Conservation (phyloP, 1,140 invertebrate genomes). For the Rhagoletis zephyria region DNA sequence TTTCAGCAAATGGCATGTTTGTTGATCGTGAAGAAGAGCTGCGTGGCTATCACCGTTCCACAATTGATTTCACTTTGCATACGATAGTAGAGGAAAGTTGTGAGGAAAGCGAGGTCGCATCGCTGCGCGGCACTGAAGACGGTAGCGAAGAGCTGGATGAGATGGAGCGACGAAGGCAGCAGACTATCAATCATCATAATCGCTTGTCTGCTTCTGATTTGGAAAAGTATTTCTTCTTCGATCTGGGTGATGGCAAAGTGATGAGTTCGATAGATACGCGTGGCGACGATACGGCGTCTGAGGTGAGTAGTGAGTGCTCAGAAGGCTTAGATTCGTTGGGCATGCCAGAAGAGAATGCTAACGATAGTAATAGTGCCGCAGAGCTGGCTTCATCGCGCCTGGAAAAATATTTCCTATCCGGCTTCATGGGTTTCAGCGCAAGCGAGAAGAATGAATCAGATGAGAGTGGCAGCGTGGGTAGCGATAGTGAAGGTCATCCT, state of each 20-base stretch:
- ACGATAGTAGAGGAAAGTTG: slow-evolving; percentile 95
- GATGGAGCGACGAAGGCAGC: slow-evolving; percentile 62
- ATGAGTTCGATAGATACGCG: slow-evolving; percentile 74
- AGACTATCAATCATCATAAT: slow-evolving; percentile 72
- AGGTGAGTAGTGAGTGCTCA: slow-evolving; percentile 89
- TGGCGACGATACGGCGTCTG: slow-evolving; percentile 84
- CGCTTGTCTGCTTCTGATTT: slow-evolving; percentile 85
- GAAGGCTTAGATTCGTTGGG: slow-evolving; percentile 83
- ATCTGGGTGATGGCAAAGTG: slow-evolving; percentile 81
- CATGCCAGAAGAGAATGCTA: slow-evolving; percentile 75
- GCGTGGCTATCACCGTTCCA: slow-evolving; percentile 83
- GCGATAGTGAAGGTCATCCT: slow-evolving; percentile 87
- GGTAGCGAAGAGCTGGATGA: slow-evolving; percentile 59
- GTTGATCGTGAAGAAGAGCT: slow-evolving; percentile 85
- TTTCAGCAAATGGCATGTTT: slow-evolving; percentile 68
- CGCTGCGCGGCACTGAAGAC: slow-evolving; percentile 63
- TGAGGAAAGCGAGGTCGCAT: slow-evolving; percentile 88
- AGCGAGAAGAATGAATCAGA: slow-evolving; percentile 82
- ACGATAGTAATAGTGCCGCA: slow-evolving; percentile 75
- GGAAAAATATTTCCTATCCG: slow-evolving; percentile 91
- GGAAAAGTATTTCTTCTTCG: slow-evolving; percentile 93
- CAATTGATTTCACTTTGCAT: slow-evolving; percentile 90
- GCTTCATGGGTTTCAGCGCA: slow-evolving; percentile 85
- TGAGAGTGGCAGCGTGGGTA: slow-evolving; percentile 86
- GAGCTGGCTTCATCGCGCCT: slow-evolving; percentile 87